A percentile compares a stretch with the other conserved stretches of the same genome.
Evolutionary conservation across 2,888 invertebrate species (phyloP).

Genomic region (Allolobophora icterica): DNA sequence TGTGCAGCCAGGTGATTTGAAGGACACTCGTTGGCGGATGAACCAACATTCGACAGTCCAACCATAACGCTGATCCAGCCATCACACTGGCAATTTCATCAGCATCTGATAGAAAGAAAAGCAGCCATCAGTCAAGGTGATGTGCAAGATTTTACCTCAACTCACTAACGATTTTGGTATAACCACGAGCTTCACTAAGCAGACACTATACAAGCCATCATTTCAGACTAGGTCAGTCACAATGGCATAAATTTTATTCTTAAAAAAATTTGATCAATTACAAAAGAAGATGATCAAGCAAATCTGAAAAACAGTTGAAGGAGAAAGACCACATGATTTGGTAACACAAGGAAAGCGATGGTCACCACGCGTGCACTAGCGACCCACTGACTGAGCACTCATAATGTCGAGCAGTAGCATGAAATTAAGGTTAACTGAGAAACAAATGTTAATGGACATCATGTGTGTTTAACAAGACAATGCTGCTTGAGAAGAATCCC

Average conservation of each 20-base stretch:
- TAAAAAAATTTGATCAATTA: not conserved
- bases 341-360: not conserved
- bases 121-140: not conserved
- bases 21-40: constrained; percentile 27
- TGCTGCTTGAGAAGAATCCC: not conserved
- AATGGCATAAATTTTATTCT: not conserved
- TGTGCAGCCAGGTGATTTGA: constrained; percentile 38
- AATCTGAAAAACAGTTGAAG: not conserved
- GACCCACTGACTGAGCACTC: not conserved
- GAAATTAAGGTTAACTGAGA: not conserved
- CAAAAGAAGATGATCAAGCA: not conserved
- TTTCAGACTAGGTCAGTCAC: not conserved
- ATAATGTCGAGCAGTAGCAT: not conserved
- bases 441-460: not conserved
- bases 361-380: not conserved
- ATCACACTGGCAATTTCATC: constrained; percentile 37
- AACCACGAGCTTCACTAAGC: not conserved
- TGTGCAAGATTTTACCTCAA: not conserved
- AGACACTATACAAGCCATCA: no score
- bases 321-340: not conserved
- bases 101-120: constrained; percentile 31
- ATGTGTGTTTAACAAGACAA: no score
- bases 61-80: constrained; percentile 43
- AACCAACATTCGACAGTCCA: constrained; percentile 39
- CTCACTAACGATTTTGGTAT: not conserved